Conservation (phyloP, 2,113 vertebrate species). For the Paramormyrops kingsleyae region DNA sequence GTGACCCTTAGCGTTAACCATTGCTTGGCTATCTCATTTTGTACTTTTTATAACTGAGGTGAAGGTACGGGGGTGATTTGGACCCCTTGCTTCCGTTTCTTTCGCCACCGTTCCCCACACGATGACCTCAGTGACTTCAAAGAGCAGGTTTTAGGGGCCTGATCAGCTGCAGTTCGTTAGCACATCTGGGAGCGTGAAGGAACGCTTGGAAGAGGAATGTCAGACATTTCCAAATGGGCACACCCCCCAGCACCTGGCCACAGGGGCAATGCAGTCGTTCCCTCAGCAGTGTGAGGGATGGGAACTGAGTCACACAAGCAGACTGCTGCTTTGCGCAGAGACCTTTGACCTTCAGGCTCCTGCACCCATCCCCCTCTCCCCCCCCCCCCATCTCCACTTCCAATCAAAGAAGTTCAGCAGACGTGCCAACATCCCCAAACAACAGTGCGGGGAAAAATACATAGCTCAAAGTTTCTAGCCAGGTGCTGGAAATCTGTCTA, state of each 20-base stretch:
- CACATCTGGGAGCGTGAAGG: constrained; percentile 18
- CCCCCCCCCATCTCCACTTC: not conserved
- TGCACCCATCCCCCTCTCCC: not conserved
- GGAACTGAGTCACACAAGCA: not conserved
- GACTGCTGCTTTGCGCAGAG: constrained; percentile 22
- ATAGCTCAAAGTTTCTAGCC: constrained; percentile 18
- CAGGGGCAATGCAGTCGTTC: not conserved
- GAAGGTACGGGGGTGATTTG: not conserved
- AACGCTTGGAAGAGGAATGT: constrained; percentile 16
- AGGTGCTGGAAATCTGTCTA: constrained; percentile 32
- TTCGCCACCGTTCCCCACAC: constrained; percentile 19
- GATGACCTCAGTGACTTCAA: constrained; percentile 29
- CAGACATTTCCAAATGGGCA: constrained; percentile 28
- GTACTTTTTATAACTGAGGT: not conserved
- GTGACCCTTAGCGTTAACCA: not conserved
- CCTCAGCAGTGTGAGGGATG: not conserved
- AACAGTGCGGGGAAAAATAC: constrained; percentile 22
- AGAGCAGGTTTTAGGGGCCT: constrained; percentile 7
- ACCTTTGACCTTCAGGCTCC: constrained; percentile 30
- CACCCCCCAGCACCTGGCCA: constrained; percentile 22
- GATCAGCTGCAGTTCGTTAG: constrained; percentile 35
- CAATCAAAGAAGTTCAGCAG: constrained; percentile 17
- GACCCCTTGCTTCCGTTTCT: constrained; percentile 9
- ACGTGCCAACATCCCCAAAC: not conserved
- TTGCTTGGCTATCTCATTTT: not conserved